Base-by-base conservation (phyloP, 2,113 vertebrate genomes). In the Patagioenas fasciata region DNA sequence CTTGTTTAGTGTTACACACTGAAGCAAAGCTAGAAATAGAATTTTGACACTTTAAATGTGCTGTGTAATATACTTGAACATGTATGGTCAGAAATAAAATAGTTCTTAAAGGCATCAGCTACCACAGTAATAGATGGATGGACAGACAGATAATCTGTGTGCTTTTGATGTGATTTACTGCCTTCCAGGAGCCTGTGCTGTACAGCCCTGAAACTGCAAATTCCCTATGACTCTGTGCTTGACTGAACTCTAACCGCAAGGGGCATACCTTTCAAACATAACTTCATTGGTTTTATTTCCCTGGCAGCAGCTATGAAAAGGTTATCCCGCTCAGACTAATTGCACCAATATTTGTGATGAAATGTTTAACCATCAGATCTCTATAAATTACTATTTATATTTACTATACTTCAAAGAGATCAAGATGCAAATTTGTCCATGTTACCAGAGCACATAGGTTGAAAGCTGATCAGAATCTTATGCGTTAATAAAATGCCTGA, bases 251-350 rank as follows among this genome's bases (percentile, higher is more conserved):
- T 72, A 82, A 66, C 66, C 91, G 91, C 75, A 82, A 74, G 65
- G 69, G 77, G 57, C 81, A 94, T 13, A 74, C 51, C 88, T 96
- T 92, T 78, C 83, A 93, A 91, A 91, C 31, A 61, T 32, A 85
- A 91, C 92, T 82, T 79, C 80, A 92, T 58, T 44, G 61, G 67
- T 14, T 87, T 91, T 54, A 91, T 95, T 96, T 91, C 91, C 72
- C 93, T 65, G 88, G 95, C 67, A 97, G 88, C 80, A 93, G 80
- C 50, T 94, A 58, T 17, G 61, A 95, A 95, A 96, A 96, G 86
- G 85, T 92, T 95, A 86, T 89, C 51, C 31, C 7, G 23, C 64
- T 91, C 82, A 90, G 83, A 93, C 44, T 79, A 85, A 69, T 65
- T 70, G 38, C 48, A 90, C 23, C 78, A 65, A 15, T 70, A 77